Evolutionary conservation across 2,888 invertebrate genomes (phyloP).

Genomic region (Abscondita cerata): DNA sequence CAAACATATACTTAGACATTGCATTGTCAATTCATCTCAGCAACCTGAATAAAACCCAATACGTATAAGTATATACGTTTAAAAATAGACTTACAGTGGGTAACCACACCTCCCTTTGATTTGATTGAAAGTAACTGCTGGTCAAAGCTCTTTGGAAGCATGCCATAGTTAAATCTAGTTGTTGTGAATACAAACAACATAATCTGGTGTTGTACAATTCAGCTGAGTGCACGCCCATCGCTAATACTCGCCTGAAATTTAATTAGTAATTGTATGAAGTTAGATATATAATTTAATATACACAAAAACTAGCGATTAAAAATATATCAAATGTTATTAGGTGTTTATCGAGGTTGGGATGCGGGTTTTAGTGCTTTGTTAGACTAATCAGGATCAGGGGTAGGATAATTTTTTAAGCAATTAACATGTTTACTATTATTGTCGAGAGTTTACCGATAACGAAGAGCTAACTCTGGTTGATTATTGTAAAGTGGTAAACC

Average conservation of each 20-base stretch:
- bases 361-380: too few relatives aligned
- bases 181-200: constrained; percentile 98
- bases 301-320: too few relatives aligned
- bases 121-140: constrained; percentile 75
- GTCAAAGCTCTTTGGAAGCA: constrained; percentile 92
- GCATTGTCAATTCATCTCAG: constrained; percentile 79
- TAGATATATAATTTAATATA: too few relatives aligned
- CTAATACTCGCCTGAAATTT: constrained; percentile 85
- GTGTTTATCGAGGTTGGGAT: too few relatives aligned
- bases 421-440: too few relatives aligned
- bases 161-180: constrained; percentile 91
- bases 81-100: constrained; percentile 89
- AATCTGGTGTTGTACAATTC: constrained; percentile 96
- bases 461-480: constrained; percentile 94
- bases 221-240: constrained; percentile 93
- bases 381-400: too few relatives aligned
- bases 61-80: constrained; percentile 90
- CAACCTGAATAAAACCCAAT: too few relatives aligned
- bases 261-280: too few relatives aligned
- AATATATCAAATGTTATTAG: too few relatives aligned
- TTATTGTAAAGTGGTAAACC: constrained; percentile 95
- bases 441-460: constrained; percentile 96
- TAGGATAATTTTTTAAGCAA: too few relatives aligned
- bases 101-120: constrained; percentile 97
- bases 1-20: constrained; percentile 80